Percentiles rank a stretch among this genome's conserved stretches.
Conservation (phyloP, 2,888 invertebrate genomes). For the Boloria selene region DNA sequence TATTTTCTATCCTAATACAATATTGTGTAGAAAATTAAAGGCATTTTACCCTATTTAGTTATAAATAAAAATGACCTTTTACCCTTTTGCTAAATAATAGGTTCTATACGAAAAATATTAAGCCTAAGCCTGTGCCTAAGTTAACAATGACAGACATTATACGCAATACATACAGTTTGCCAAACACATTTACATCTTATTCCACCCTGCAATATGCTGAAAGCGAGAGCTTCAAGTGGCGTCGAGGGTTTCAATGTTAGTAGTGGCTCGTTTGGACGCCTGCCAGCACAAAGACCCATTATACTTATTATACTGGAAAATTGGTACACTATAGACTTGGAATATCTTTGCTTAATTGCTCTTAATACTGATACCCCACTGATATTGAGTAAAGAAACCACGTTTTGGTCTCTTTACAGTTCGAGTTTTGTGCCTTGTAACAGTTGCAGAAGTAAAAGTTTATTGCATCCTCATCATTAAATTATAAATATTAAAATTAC, state of each 20-base stretch:
- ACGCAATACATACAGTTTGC: conserved; percentile 22
- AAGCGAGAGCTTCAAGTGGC: conserved; percentile 47
- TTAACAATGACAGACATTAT: conserved; percentile 20
- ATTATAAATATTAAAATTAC: too few relatives aligned
- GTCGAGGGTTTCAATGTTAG: conserved; percentile 53
- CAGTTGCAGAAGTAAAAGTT: too few relatives aligned
- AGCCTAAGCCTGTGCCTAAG: background rate
- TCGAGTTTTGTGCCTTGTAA: too few relatives aligned
- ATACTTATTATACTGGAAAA: conserved; percentile 35
- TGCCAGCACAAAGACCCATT: conserved; percentile 48
- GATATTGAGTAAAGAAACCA: background rate
- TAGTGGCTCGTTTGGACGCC: conserved; percentile 49
- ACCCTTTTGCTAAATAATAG: too few relatives aligned
- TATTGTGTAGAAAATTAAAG: too few relatives aligned
- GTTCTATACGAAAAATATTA: too few relatives aligned
- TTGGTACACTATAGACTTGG: conserved; percentile 27
- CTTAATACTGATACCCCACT: conserved; percentile 8
- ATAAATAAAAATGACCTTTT: too few relatives aligned
- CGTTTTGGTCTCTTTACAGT: too few relatives aligned
- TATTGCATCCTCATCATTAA: too few relatives aligned
- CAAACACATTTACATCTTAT: conserved; percentile 38
- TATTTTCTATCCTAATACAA: too few relatives aligned
- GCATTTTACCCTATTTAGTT: too few relatives aligned
- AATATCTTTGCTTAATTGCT: conserved; percentile 24
- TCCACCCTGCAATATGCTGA: conserved; percentile 38